These are phyloP conservation scores for Colletes gigas DNA, from an alignment of 1,140 invertebrate species.

Conservation along the genomic window DNA sequence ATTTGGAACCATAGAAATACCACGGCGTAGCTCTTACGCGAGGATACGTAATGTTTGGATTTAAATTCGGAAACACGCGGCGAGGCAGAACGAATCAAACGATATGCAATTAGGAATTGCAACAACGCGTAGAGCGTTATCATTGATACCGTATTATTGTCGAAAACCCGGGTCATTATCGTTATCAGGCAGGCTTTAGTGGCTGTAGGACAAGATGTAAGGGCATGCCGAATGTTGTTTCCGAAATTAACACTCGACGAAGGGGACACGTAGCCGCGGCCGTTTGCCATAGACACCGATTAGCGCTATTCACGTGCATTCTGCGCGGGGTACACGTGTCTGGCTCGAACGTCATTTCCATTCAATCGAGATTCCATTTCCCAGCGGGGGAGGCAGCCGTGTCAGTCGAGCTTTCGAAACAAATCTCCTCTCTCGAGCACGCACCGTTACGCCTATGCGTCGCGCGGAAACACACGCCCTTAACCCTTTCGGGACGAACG, in stretches of 20 bases:
- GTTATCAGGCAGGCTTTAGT: constrained; percentile 52
- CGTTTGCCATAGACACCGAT: constrained; percentile 70
- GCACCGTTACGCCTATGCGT: constrained; percentile 29
- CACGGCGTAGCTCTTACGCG: too few relatives aligned
- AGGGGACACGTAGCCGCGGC: constrained; percentile 51
- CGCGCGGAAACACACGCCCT: neutral
- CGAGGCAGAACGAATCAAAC: too few relatives aligned
- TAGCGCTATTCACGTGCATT: constrained; percentile 72
- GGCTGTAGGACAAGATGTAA: constrained; percentile 57
- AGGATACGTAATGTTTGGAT: too few relatives aligned
- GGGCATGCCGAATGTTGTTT: constrained; percentile 63
- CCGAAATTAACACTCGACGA: constrained; percentile 67
- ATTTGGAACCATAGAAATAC: too few relatives aligned
- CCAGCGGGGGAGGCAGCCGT: constrained; percentile 53
- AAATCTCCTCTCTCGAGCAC: constrained; percentile 51
- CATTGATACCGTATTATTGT: constrained; percentile 26
- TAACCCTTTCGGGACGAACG: neutral
- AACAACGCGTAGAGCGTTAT: neutral
- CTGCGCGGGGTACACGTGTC: constrained; percentile 68
- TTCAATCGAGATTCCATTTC: constrained; percentile 75
- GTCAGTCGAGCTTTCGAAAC: constrained; percentile 58
- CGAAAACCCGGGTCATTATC: constrained; percentile 56
- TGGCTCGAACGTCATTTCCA: constrained; percentile 70
- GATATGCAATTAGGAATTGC: neutral
- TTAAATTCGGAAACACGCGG: too few relatives aligned